phyloP scores from a whole-genome alignment of 92 coral and sea anemone species.

The Paramuricea clavata region DNA sequence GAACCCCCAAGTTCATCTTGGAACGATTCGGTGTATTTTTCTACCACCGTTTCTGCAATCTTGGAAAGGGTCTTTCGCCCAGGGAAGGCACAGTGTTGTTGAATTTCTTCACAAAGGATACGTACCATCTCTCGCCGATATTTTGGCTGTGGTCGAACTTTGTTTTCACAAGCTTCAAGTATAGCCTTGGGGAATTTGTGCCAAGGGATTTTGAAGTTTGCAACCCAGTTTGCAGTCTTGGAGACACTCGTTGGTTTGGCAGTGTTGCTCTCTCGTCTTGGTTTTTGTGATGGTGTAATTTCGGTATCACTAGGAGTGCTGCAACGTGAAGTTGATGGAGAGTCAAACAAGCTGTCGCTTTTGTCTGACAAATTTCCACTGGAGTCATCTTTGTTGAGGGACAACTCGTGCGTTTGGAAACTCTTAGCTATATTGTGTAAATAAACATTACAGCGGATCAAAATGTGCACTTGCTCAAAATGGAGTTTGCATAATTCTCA shows the following conservation, averaged over 20 bases:
- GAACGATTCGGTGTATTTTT: constrained; percentile 17
- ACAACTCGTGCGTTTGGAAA: constrained; percentile 28
- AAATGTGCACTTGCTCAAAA: too few relatives aligned
- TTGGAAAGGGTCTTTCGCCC: constrained; percentile 19
- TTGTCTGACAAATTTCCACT: constrained; percentile 11
- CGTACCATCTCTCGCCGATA: constrained; percentile 39
- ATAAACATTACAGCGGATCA: too few relatives aligned
- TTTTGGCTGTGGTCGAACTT: constrained; percentile 7
- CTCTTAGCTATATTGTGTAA: background rate
- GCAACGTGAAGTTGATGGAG: constrained; percentile 9
- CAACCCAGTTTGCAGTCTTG: background rate
- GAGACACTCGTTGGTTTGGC: background rate
- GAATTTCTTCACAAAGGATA: constrained; percentile 22
- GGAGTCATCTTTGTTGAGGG: background rate
- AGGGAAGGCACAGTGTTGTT: background rate
- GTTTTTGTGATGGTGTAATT: background rate
- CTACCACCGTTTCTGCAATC: constrained; percentile 24
- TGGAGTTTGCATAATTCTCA: too few relatives aligned
- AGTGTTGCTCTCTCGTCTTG: background rate
- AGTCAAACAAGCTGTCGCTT: constrained; percentile 20
- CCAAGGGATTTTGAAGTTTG: constrained; percentile 17
- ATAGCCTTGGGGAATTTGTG: constrained; percentile 17
- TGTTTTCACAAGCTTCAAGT: constrained; percentile 26
- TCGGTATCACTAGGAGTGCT: constrained; percentile 13
- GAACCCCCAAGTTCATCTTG: constrained; percentile 23